Evolutionary conservation across 2,888 invertebrate genomes (phyloP), one percentile per base, ranked within the genome.

Genomic region (Parnassius glacialis): DNA sequence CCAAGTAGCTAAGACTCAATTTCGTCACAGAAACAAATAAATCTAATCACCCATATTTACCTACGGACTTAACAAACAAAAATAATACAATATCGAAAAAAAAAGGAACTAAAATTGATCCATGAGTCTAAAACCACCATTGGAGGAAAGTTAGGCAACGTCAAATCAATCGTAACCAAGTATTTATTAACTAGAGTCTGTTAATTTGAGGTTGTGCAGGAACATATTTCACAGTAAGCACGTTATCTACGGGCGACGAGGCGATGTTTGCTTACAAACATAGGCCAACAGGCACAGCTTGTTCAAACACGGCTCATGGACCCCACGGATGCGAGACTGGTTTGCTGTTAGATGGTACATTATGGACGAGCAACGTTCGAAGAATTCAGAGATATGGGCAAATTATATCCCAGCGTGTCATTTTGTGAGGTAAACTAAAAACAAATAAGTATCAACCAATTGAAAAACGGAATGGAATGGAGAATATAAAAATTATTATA

Each of bases 261-360:
- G 65, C 67, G 72, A 71, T 83, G 83, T 83, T 81, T 84, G 76
- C 77, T 71, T 72, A 79, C 77, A 79, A 81, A 83, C 78, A 79
- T 65, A 69, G 73, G 69, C 73, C 73, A 62, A 60, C 65, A 62
- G 71, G 74, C 56, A 69, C 73, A 72, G 75, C 79, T 79, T 81
- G 76, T 76, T 74, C 80, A 84, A 86, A 87, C 81, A 86, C 57
- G 53, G 42, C 13, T 67, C 65, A 68, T 69, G 71, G 83, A 82
- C 84, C 84, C 81, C 80, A 83, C 76, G 84, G 85, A 85, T 83
- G 80, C 71, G 66, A 67, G 70, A 72, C 83, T 73, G 84, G 84
- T 83, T 79, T 80, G 70, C n/a, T 64, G 62, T 53, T 66, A 60
- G 68, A 67, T 62, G 11, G 25, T 52, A 45, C 66, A 59, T 62